Percentiles rank a stretch among this genome's conserved stretches.
phyloP scores from a whole-genome alignment of 2,888 invertebrate species.

The Altica lythri region DNA sequence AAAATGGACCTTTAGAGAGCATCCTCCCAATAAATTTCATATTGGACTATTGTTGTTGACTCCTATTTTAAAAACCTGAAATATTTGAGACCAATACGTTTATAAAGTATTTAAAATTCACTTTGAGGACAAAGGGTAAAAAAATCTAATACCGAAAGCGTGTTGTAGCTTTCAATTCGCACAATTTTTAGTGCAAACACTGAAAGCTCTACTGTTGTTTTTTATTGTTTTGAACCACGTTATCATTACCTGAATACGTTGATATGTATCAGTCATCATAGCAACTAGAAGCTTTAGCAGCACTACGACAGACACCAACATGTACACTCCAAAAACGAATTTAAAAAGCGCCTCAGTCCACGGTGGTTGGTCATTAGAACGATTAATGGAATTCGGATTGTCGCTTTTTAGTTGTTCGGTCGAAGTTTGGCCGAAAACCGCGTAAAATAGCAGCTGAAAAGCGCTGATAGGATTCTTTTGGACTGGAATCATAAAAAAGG shows the following conservation, averaged over 20 bases:
- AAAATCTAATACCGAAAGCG: constrained; percentile 29
- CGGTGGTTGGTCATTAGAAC: constrained; percentile 64
- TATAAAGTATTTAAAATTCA: not conserved
- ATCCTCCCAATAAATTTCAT: too few species aligned
- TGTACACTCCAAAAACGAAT: constrained; percentile 90
- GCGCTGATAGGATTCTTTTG: constrained; percentile 89
- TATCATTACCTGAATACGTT: constrained; percentile 88
- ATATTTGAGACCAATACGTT: too few species aligned
- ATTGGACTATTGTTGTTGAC: too few species aligned
- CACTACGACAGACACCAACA: constrained; percentile 98
- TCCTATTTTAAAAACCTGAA: too few species aligned
- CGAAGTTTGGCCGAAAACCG: constrained; percentile 94
- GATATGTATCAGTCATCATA: constrained; percentile 99
- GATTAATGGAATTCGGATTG: constrained; percentile 53
- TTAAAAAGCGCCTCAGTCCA: constrained; percentile 90
- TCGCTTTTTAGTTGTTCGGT: constrained; percentile 76
- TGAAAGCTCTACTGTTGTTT: constrained; percentile 26
- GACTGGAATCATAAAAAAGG: constrained; percentile 72
- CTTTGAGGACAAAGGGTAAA: constrained; percentile 25
- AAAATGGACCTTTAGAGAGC: too few species aligned
- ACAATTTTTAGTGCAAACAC: too few species aligned
- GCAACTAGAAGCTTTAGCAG: constrained; percentile 99
- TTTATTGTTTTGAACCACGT: constrained; percentile 38
- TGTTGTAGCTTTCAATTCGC: too few species aligned
- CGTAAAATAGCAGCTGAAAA: constrained; percentile 98